Evolutionary conservation across 2,797 vertebrate species (phyloP).

Genomic region (Brachyalestes nurse): DNA sequence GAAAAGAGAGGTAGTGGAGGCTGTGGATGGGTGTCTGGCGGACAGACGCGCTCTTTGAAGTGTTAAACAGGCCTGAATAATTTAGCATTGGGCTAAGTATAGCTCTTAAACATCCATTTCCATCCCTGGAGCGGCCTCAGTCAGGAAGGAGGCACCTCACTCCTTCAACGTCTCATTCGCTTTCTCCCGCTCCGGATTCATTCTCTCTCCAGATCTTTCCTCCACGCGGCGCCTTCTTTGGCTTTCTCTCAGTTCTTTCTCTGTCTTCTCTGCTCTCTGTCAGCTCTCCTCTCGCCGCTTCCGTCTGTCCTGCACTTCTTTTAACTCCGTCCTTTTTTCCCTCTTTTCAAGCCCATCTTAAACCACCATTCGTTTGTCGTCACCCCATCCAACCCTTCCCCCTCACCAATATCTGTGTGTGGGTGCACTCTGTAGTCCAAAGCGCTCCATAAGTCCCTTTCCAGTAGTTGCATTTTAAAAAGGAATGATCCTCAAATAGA

Average conservation of each 20-base stretch:
- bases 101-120: conserved; percentile 68
- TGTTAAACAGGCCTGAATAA: conserved; percentile 76
- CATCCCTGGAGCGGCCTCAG: conserved; percentile 53
- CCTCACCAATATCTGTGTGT: too few relatives aligned
- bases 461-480: too few relatives aligned
- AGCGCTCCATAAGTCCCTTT: too few relatives aligned
- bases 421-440: neutral
- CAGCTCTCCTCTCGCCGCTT: neutral
- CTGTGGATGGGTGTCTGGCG: conserved; percentile 37
- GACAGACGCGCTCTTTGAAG: conserved; percentile 66
- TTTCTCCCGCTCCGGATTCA: conserved; percentile 23
- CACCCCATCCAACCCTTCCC: neutral
- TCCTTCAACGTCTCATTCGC: conserved; percentile 41
- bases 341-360: neutral
- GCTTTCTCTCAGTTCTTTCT: neutral
- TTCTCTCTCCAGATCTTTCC: neutral
- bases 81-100: conserved; percentile 65
- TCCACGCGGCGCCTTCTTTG: neutral
- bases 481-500: too few relatives aligned
- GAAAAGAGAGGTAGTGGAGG: conserved; percentile 25
- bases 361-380: neutral
- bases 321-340: neutral
- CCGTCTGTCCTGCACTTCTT: neutral
- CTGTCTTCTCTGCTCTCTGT: neutral
- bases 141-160: conserved; percentile 31